Conservation (phyloP, 2,113 vertebrate genomes). For the Lamprotornis superbus region DNA sequence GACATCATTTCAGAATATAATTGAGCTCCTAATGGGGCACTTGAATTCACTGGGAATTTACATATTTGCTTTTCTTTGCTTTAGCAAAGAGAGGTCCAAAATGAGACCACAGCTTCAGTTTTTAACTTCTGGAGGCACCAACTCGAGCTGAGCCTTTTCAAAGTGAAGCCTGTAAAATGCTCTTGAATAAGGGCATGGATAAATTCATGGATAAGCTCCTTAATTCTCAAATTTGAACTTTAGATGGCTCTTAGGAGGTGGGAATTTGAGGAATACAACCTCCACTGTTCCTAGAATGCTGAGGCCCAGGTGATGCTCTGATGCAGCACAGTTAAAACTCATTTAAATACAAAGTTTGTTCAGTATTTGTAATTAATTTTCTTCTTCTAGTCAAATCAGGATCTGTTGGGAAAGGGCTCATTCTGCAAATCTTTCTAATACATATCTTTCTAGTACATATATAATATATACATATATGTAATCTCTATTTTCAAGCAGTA, state of each 20-base stretch:
- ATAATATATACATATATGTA: background rate
- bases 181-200: background rate
- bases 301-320: background rate
- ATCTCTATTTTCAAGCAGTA: background rate
- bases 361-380: background rate
- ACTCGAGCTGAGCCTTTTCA: background rate
- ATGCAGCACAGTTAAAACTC: background rate
- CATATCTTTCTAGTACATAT: no score
- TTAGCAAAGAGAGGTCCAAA: slow-evolving; percentile 5
- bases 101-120: background rate
- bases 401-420: background rate
- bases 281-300: background rate
- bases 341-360: background rate
- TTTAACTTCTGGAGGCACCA: background rate
- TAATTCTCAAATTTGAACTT: background rate
- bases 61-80: slow-evolving; percentile 17
- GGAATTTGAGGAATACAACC: background rate
- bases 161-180: background rate
- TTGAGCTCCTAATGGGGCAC: slow-evolving; percentile 42
- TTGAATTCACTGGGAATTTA: slow-evolving; percentile 24
- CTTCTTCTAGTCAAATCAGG: background rate
- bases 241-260: background rate
- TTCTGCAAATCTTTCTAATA: background rate
- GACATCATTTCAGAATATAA: slow-evolving; percentile 51
- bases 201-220: background rate